Evolutionary conservation across 2,113 vertebrate species (phyloP), one percentile per base, ranked within the genome.

Genomic region (Ovis canadensis): DNA sequence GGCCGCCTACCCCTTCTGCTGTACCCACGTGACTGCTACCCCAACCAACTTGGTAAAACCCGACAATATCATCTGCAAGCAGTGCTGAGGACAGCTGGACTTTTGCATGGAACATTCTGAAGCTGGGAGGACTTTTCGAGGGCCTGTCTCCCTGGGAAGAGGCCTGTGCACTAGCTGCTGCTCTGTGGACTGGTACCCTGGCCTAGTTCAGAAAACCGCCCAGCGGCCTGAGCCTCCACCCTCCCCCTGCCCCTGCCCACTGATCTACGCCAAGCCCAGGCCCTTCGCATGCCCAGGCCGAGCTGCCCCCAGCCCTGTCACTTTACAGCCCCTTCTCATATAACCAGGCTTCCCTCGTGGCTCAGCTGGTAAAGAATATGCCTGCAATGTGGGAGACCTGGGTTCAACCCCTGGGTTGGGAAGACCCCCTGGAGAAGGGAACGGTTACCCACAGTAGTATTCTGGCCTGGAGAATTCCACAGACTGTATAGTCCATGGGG

Each of bases 211-310:
- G 84, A 67, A 71, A 78, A 78, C 5, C 1, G 0, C 11, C 55
- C 60, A 17, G 3, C 0, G 1, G n/a, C 50, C 80, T 2, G 29
- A 12, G 48, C 45, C 29, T 33, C 45, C 45, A 31, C 78, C 78
- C 78, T 29, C 16, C 16, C 36, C 33, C 52, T 0, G 1, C 11
- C 6, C 1, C 80, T 0, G 0, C 31, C 80, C 2, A 27, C 52
- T 25, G 36, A 15, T 16, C 55, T 17, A 1, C 16, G 9, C 25
- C n/a, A 31, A n/a, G 57, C 6, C 40, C 27, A 0, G 31, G 33
- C 17, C 12, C n/a, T 12, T 9, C 15, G 29, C n/a, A 86, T 8
- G 23, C 45, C 64, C 29, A 25, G 50, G 81, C 54, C 0, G 0
- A 6, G 78, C 33, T 36, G 52, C 21, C 19, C 64, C 6, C 12